Base-by-base conservation (phyloP, 2,797 vertebrate genomes). In the Cygnus olor region DNA sequence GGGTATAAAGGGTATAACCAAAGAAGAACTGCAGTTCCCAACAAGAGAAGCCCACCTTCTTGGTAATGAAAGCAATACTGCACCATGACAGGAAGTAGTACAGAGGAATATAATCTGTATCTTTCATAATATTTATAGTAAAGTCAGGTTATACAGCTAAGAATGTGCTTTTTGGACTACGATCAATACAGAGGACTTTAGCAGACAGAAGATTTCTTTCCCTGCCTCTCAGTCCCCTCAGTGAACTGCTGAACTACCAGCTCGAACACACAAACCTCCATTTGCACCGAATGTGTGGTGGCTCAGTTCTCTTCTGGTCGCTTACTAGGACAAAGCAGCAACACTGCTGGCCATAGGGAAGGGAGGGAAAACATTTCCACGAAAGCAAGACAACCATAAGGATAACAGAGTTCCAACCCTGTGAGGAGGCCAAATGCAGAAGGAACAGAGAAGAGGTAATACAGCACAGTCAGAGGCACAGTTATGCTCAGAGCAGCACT, bases 271-370 rank as follows among this genome's bases (percentile, higher is more conserved):
- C 15, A 70, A 28, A 45, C 11, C 45, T 85, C 22, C 6, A 3
- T 10, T 56, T 0, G 0, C n/a, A 49, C 6, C 14, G 11, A 22
- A 34, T 2, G 24, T 6, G 12, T 15, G 18, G 18, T 60, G 73
- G 21, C 53, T 83, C 73, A 40, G 53, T 15, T 57, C 57, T 74
- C 24, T 34, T 51, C 4, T 2, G 8, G 30, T 40, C 18, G n/a
- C 71, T 32, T 58, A 28, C n/a, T 17, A 54, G 54, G 30, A 51
- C 72, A 81, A 91, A 61, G 32, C 40, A 85, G 44, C 53, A 16
- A n/a, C 2, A 1, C 14, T 53, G 21, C 70, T 24, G 9, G 49
- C 53, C 54, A 3, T 0, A 0, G 27, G 22, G 16, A 64, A 88
- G n/a, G 24, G 14, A 79, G 6, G 10, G 1, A 21, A 44, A 76